Evolutionary conservation across 2,113 vertebrate genomes (phyloP).

Genomic region (Barbus barbus): DNA sequence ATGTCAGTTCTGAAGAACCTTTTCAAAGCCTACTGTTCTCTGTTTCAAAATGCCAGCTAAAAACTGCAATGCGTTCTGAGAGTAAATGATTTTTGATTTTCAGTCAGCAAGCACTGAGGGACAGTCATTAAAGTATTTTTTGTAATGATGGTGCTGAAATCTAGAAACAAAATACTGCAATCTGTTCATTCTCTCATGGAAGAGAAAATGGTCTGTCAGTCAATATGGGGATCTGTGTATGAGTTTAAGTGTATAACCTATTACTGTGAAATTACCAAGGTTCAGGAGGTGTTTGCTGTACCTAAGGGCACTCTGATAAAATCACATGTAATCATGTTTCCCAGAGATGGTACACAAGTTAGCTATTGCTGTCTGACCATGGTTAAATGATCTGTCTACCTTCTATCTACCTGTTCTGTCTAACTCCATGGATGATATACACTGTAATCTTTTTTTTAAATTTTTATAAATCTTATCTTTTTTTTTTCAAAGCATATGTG

Average conservation of each 20-base stretch:
- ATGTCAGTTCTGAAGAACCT: constrained; percentile 27
- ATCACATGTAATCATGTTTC: constrained; percentile 20
- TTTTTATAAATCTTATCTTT: no score
- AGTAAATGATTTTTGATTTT: not conserved
- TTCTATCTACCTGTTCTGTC: not conserved
- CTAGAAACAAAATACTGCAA: not conserved
- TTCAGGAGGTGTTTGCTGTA: not conserved
- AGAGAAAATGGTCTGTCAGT: not conserved
- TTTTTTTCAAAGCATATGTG: not conserved
- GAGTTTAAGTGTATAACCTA: not conserved
- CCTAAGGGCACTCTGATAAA: not conserved
- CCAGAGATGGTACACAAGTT: not conserved
- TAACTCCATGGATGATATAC: not conserved
- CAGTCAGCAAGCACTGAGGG: not conserved
- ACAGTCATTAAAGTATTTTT: not conserved
- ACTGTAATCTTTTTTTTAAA: not conserved
- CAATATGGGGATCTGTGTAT: not conserved
- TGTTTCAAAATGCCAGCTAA: constrained; percentile 38
- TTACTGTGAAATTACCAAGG: not conserved
- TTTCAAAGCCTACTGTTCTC: constrained; percentile 4
- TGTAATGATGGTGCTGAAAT: not conserved
- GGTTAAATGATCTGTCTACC: not conserved
- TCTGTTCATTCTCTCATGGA: not conserved
- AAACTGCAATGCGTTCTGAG: not conserved
- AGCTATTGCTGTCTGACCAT: not conserved